A percentile compares a stretch with the other conserved stretches of the same genome.
These are phyloP conservation scores for Drosophila diplacantha DNA, from an alignment of 2,888 invertebrate genomes.

Conservation along the genomic window DNA sequence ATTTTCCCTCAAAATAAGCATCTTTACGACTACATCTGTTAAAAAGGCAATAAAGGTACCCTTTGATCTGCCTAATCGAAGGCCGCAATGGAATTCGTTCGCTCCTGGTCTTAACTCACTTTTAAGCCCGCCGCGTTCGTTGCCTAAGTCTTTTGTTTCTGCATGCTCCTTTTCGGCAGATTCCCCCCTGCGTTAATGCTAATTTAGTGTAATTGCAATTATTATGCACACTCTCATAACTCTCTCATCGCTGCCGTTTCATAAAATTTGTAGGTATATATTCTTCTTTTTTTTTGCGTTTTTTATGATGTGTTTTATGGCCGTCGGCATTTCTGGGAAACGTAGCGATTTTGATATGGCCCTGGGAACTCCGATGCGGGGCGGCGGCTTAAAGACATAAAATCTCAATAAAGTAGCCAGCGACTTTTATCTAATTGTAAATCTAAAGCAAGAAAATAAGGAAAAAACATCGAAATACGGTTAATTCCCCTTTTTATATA, in stretches of 20 bases:
- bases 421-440: conserved; percentile 70
- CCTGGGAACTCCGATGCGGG: conserved; percentile 45
- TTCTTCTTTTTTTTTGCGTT: conserved; percentile 46
- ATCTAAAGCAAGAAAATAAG: conserved; percentile 52
- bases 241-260: conserved; percentile 46
- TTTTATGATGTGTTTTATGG: conserved; percentile 67
- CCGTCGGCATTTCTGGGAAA: conserved; percentile 64
- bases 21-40: conserved; percentile 62
- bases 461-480: conserved; percentile 15
- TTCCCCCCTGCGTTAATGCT: conserved; percentile 57
- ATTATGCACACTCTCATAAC: conserved; percentile 54
- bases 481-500: conserved; percentile 28
- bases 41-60: conserved; percentile 62
- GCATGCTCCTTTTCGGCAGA: conserved; percentile 11
- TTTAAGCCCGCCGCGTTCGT: conserved; percentile 50
- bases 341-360: conserved; percentile 45
- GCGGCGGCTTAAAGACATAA: conserved; percentile 67
- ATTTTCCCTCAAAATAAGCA: not conserved
- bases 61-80: conserved; percentile 76
- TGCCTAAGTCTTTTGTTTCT: conserved; percentile 71
- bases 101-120: conserved; percentile 67
- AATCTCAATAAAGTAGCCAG: conserved; percentile 72
- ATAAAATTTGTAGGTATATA: conserved; percentile 11
- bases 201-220: conserved; percentile 70
- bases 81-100: conserved; percentile 64